These are phyloP conservation scores for Ambastaia sidthimunki DNA, from an alignment of 2,797 vertebrate genomes.

Conservation along the genomic window DNA sequence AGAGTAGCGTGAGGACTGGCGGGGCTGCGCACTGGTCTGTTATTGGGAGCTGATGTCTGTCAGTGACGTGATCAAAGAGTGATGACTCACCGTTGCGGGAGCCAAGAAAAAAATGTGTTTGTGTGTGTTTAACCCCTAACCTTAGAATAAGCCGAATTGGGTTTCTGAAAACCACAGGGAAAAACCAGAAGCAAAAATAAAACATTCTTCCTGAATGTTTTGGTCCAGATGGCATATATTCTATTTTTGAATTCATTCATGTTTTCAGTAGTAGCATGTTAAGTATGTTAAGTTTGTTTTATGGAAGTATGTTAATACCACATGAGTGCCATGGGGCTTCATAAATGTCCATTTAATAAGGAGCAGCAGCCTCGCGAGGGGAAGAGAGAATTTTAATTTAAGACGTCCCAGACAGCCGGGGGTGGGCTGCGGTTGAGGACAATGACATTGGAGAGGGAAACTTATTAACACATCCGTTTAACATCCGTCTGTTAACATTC, in stretches of 20 bases:
- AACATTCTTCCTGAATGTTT: conserved; percentile 45
- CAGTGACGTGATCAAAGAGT: conserved; percentile 78
- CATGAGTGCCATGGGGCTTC: conserved; percentile 48
- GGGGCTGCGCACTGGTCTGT: conserved; percentile 78
- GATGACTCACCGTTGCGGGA: conserved; percentile 81
- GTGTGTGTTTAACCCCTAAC: conserved; percentile 64
- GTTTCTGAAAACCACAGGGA: conserved; percentile 32
- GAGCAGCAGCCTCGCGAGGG: conserved; percentile 57
- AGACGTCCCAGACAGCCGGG: conserved; percentile 21
- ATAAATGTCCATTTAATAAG: conserved; percentile 65
- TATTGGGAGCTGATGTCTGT: conserved; percentile 79
- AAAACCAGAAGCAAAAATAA: conserved; percentile 45
- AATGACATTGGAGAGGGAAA: conserved; percentile 31
- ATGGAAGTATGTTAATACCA: conserved; percentile 65
- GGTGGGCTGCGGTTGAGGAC: conserved; percentile 18
- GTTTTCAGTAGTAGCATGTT: conserved; percentile 67
- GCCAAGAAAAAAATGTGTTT: conserved; percentile 61
- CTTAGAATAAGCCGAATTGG: conserved; percentile 46
- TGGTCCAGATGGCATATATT: conserved; percentile 14
- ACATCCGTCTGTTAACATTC: conserved; percentile 28
- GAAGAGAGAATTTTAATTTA: conserved; percentile 58
- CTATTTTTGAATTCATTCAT: conserved; percentile 65
- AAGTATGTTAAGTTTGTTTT: too few relatives aligned
- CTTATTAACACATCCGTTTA: conserved; percentile 47
- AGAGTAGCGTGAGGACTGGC: conserved; percentile 72